A percentile compares a stretch with the other conserved stretches of the same genome.
phyloP scores from a whole-genome alignment of 2,113 vertebrate species.

The Mystacornis crossleyi region DNA sequence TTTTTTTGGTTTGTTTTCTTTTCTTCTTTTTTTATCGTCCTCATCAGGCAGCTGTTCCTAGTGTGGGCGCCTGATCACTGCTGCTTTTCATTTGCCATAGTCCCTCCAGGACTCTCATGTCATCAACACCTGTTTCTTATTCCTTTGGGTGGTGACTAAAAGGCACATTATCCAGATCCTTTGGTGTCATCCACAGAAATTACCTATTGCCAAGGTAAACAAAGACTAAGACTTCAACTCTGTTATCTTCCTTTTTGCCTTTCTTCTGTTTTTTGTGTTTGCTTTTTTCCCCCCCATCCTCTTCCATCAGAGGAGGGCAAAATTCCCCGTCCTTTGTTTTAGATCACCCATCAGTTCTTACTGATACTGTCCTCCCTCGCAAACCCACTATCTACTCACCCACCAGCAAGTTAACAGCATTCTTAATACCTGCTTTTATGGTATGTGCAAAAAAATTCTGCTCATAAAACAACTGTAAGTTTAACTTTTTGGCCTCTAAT shows the following conservation, averaged over 20 bases:
- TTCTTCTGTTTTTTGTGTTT: too few species aligned
- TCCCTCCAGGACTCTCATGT: neutral
- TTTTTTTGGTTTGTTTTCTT: neutral
- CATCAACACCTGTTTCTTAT: neutral
- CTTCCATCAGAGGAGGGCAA: neutral
- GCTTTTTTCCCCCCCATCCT: too few species aligned
- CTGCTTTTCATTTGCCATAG: neutral
- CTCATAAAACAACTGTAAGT: neutral
- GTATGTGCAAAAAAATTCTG: fast-evolving
- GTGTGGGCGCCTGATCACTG: neutral
- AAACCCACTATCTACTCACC: neutral
- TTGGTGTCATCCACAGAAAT: neutral
- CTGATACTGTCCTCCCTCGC: neutral
- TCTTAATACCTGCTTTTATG: neutral
- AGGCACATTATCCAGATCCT: slow-evolving; percentile 5
- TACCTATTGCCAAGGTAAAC: neutral
- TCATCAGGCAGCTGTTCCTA: slow-evolving; percentile 59
- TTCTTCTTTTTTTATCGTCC: neutral
- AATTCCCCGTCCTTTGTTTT: neutral
- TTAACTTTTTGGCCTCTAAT: neutral
- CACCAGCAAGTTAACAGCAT: neutral
- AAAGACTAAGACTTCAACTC: neutral
- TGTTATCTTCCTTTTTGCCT: neutral
- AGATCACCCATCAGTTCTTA: neutral
- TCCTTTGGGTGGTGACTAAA: neutral